Conservation (phyloP, 2,113 vertebrate genomes). For the Sceloporus undulatus region DNA sequence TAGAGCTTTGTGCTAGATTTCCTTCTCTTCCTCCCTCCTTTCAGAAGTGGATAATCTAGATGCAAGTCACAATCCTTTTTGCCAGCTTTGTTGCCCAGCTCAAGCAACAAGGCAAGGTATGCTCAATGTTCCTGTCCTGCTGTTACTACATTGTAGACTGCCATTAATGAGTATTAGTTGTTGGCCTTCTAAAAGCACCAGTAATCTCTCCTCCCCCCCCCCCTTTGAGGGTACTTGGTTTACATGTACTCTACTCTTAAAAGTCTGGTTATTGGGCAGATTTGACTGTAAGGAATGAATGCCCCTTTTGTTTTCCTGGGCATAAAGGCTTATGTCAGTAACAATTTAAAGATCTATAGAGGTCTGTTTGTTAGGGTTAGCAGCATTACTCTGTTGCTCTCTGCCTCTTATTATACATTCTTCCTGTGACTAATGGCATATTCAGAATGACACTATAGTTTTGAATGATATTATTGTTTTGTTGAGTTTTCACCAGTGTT, state of each 20-base stretch:
- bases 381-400: neutral
- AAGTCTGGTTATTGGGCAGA: neutral
- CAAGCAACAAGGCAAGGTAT: neutral
- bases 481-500: neutral
- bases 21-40: neutral
- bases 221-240: neutral
- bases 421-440: neutral
- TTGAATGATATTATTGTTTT: neutral
- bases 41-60: slow-evolving; percentile 15
- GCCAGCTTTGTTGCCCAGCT: slow-evolving; percentile 15
- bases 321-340: slow-evolving; percentile 30
- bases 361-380: neutral
- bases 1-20: neutral
- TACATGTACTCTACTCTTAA: neutral
- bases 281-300: slow-evolving; percentile 4
- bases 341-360: slow-evolving; percentile 19
- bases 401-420: slow-evolving; percentile 9
- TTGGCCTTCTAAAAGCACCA: slow-evolving; percentile 13
- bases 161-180: neutral
- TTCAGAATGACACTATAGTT: neutral
- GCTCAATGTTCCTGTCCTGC: neutral
- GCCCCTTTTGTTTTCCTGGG: neutral
- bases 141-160: slow-evolving; percentile 5
- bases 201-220: neutral
- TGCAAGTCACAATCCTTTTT: slow-evolving; percentile 15